phyloP scores from a whole-genome alignment of 1,140 invertebrate genomes.

The Hylyphantes graminicola region DNA sequence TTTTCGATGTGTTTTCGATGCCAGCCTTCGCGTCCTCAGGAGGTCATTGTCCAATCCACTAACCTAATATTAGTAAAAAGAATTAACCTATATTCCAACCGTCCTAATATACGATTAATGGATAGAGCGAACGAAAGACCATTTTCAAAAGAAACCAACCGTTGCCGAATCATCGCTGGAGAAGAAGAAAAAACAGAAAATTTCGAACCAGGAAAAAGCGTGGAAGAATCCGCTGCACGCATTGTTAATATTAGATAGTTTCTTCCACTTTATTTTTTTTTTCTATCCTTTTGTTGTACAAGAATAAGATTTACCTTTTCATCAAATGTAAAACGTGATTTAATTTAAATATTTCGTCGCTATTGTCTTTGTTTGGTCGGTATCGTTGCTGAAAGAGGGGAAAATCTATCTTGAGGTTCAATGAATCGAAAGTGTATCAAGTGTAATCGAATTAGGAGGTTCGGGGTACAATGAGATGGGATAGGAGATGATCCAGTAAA shows the following conservation, averaged over 20 bases:
- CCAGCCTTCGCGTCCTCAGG: not conserved
- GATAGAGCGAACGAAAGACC: conserved; percentile 1
- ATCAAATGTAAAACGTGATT: not conserved
- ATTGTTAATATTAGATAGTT: not conserved
- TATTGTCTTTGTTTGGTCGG: no score
- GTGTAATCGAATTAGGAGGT: no score
- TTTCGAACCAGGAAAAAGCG: not conserved
- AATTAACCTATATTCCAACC: conserved; percentile 52
- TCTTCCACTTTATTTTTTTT: not conserved
- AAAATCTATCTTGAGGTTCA: no score
- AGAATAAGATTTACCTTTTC: not conserved
- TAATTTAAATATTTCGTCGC: no score
- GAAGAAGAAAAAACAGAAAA: conserved; percentile 1
- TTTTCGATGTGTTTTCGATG: not conserved
- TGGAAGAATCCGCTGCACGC: not conserved
- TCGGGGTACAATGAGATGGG: no score
- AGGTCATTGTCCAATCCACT: conserved; percentile 59
- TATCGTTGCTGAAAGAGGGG: no score
- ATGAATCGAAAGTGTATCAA: no score
- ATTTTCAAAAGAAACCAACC: conserved; percentile 31
- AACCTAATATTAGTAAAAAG: conserved; percentile 53
- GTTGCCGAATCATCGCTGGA: conserved; percentile 19
- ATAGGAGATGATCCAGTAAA: no score
- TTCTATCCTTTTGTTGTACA: not conserved
- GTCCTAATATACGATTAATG: conserved; percentile 51